phyloP scores from a whole-genome alignment of 2,113 vertebrate species.

The Pseudopodoces humilis region DNA sequence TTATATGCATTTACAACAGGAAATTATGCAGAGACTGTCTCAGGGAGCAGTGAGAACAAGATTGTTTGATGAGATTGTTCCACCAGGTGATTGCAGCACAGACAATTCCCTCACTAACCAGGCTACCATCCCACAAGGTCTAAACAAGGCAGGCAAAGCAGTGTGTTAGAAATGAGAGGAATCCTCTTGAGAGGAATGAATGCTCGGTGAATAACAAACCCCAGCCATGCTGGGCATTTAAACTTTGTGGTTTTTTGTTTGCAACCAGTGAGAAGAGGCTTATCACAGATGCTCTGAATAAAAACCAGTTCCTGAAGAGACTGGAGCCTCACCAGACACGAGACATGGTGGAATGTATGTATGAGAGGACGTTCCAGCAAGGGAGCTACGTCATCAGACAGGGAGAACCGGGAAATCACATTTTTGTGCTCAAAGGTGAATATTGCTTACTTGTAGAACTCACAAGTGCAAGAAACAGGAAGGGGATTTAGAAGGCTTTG shows the following conservation, averaged over 20 bases:
- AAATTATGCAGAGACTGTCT: not conserved
- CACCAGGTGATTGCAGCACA: no score
- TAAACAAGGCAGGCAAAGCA: not conserved
- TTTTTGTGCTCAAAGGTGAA: constrained; percentile 91
- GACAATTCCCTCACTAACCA: not conserved
- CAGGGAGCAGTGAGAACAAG: not conserved
- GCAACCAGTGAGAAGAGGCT: constrained; percentile 86
- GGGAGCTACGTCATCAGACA: constrained; percentile 87
- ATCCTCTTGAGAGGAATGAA: not conserved
- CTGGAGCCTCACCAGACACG: constrained; percentile 87
- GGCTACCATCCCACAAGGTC: not conserved
- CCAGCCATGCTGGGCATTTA: not conserved
- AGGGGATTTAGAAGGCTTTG: not conserved
- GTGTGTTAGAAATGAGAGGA: not conserved
- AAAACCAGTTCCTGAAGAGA: constrained; percentile 90
- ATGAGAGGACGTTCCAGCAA: constrained; percentile 85
- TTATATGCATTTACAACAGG: not conserved
- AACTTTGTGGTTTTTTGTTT: not conserved
- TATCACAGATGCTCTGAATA: constrained; percentile 86
- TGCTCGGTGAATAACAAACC: not conserved
- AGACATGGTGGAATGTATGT: constrained; percentile 96
- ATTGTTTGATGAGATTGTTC: not conserved
- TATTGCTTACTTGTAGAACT: not conserved
- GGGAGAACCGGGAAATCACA: constrained; percentile 87
- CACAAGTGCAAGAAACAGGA: not conserved